Base-by-base conservation (phyloP, 2,113 vertebrate genomes). In the Anguilla japonica region DNA sequence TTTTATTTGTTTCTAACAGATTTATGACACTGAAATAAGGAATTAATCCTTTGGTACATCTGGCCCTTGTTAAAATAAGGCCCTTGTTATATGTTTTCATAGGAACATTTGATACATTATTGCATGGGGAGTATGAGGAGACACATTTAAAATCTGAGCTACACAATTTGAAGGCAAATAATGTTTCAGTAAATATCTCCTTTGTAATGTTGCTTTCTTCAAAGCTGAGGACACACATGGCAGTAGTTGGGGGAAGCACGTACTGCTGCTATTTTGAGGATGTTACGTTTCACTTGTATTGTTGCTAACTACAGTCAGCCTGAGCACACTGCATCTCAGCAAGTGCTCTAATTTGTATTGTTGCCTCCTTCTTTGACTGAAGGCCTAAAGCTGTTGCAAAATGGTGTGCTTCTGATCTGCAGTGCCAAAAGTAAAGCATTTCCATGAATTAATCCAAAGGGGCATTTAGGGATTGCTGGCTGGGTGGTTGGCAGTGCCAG, bases 61-160 rank as follows among this genome's bases (percentile, higher is more conserved):
- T 96, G 94, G 92, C 88, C 71, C 89, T 89, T 79, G 90, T 95
- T 95, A 95, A 79, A 82, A 90, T 87, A 84, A 16, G 34, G n/a
- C n/a, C n/a, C n/a, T n/a, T 41, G 89, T 90, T 92, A 94, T 93
- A 93, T 94, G 94, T 88, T 92, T 46, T 41, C 89, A 90, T 87
- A 90, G 88, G 89, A 94, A 93, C 92, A 94, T 93, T 91, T 90
- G 91, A 94, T 94, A 92, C 90, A 92, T 75, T 87, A 79, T 41
- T 83, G 89, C 87, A 86, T 57, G 79, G 50, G 50, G 50, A 82
- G 88, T 84, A 88, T 84, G n/a, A 83, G 50, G 18, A 56, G n/a
- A 56, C 34, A 57, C 82, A 83, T 29, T 7, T 82, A 41, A 82
- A 82, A 82, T 22, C 8, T 41, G 46, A 26, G 26, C 92, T 92